Conservation (phyloP, 2,888 invertebrate genomes). For the Cephus nigrinus region DNA sequence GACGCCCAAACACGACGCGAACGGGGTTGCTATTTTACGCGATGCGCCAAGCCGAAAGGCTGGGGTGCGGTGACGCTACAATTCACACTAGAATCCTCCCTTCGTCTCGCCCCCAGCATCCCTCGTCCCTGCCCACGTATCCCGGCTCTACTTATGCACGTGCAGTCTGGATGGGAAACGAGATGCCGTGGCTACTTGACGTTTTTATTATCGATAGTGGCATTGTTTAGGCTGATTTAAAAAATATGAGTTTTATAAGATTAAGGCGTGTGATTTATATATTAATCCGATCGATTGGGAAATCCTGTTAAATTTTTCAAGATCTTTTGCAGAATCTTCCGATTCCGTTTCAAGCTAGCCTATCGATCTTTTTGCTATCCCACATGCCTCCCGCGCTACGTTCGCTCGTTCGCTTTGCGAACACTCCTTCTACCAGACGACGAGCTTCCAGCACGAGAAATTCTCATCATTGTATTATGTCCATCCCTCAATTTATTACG, state of each 20-base stretch:
- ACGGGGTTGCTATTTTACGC: constrained; percentile 3
- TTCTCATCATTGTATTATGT: constrained; percentile 41
- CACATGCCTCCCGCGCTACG: not conserved
- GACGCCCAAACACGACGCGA: constrained; percentile 26
- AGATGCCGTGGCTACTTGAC: not conserved
- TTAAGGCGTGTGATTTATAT: not conserved
- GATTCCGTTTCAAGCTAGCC: not conserved
- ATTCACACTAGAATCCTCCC: not conserved
- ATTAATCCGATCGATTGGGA: too few species aligned
- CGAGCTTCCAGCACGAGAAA: constrained; percentile 47
- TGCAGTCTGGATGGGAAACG: not conserved
- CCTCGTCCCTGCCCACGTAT: not conserved
- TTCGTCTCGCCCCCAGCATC: not conserved
- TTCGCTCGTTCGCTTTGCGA: constrained; percentile 12
- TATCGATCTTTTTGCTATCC: not conserved
- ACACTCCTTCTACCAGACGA: constrained; percentile 40
- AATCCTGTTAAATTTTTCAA: not conserved
- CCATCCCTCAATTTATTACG: constrained; percentile 36
- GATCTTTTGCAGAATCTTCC: not conserved
- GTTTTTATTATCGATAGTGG: not conserved
- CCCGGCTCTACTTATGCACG: not conserved
- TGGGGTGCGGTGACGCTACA: constrained; percentile 1
- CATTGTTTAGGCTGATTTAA: not conserved
- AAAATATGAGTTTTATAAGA: not conserved
- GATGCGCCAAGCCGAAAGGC: constrained; percentile 26